Evolutionary conservation across 2,797 vertebrate species (phyloP).

Genomic region (Cryptoblepharus egeriae): DNA sequence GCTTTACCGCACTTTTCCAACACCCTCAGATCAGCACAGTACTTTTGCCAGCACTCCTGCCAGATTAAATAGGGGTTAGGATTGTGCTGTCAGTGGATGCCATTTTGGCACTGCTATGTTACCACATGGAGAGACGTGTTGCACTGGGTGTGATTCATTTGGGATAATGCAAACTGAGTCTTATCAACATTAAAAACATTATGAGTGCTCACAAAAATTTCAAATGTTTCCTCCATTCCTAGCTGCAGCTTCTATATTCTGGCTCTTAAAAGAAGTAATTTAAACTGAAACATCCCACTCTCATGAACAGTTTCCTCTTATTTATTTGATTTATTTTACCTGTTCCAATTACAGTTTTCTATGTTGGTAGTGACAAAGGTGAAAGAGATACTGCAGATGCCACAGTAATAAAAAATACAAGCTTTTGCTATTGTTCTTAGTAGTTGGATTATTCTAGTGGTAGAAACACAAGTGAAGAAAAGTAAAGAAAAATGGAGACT

Average conservation of each 20-base stretch:
- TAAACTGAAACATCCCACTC: background rate
- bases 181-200: too few relatives aligned
- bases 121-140: too few relatives aligned
- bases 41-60: too few relatives aligned
- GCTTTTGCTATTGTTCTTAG: slow-evolving; percentile 47
- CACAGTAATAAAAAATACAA: background rate
- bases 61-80: too few relatives aligned
- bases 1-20: too few relatives aligned
- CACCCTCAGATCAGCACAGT: too few relatives aligned
- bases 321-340: slow-evolving; percentile 62
- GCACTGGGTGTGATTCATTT: background rate
- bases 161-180: slow-evolving; percentile 1
- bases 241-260: too few relatives aligned
- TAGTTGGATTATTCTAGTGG: slow-evolving; percentile 37
- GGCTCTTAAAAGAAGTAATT: background rate
- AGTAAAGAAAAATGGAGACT: slow-evolving; percentile 44
- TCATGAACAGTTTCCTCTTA: slow-evolving; percentile 35
- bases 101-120: too few relatives aligned
- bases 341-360: slow-evolving; percentile 38
- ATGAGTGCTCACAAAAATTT: too few relatives aligned
- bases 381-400: background rate
- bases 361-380: slow-evolving; percentile 35
- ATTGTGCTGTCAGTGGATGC: too few relatives aligned
- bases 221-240: too few relatives aligned
- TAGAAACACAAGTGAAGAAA: slow-evolving; percentile 52